Percentiles rank a stretch among this genome's conserved stretches.
Conservation (phyloP, 1,140 invertebrate species). For the Stegodyphus dumicola region DNA sequence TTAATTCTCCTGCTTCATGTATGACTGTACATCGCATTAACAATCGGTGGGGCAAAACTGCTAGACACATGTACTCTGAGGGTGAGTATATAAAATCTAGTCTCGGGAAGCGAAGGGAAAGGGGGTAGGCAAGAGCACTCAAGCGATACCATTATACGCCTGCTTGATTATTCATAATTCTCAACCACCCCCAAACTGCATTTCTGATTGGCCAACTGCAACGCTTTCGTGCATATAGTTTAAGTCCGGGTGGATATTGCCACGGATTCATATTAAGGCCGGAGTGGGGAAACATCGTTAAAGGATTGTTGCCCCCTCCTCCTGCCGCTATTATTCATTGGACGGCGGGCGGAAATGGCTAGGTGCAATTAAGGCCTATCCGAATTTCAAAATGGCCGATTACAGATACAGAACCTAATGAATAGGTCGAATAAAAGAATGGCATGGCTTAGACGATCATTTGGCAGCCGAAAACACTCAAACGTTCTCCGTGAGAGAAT, state of each 20-base stretch:
- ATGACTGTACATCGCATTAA: too few species aligned
- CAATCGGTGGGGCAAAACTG: too few species aligned
- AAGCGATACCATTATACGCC: constrained; percentile 48
- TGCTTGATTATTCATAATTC: constrained; percentile 54
- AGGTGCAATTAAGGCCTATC: constrained; percentile 43
- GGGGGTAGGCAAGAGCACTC: constrained; percentile 16
- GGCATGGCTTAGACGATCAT: constrained; percentile 3
- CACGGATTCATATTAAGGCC: constrained; percentile 37
- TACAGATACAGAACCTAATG: constrained; percentile 27
- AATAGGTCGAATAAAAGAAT: constrained; percentile 26
- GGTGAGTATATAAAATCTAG: neutral
- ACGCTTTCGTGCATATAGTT: constrained; percentile 53
- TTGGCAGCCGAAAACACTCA: constrained; percentile 15
- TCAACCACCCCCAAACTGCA: constrained; percentile 45
- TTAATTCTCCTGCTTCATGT: too few species aligned
- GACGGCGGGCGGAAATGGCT: constrained; percentile 40
- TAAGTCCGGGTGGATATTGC: constrained; percentile 44
- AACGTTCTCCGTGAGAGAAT: neutral
- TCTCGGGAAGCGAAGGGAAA: neutral
- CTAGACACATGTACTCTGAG: neutral
- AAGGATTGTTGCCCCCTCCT: constrained; percentile 46
- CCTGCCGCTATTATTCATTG: constrained; percentile 30
- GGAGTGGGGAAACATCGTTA: constrained; percentile 33
- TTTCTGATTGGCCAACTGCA: constrained; percentile 41
- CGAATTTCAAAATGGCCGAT: constrained; percentile 52